Evolutionary conservation across 1,140 invertebrate genomes (phyloP).

Genomic region (Araneus ventricosus): DNA sequence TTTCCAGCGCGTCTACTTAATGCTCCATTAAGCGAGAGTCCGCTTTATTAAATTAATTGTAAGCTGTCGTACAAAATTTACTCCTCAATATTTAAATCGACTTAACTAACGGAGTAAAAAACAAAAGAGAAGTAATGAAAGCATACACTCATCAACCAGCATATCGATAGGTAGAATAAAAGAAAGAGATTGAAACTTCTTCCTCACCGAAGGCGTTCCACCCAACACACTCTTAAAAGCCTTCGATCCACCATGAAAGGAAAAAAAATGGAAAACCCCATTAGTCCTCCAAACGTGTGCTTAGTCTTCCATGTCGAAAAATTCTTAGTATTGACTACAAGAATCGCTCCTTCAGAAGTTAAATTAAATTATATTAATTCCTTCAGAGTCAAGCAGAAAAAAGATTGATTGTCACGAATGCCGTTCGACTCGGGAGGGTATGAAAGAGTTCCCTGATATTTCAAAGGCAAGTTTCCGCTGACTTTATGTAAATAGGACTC

Average conservation of each 20-base stretch:
- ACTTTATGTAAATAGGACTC: slow-evolving; percentile 22
- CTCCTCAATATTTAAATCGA: no score
- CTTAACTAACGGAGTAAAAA: no score
- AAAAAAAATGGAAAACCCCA: background rate
- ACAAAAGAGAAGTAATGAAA: background rate
- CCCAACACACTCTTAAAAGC: background rate
- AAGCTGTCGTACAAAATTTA: no score
- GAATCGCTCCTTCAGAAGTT: background rate
- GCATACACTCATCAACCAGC: background rate
- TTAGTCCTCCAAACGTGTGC: background rate
- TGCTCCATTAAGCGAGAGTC: no score
- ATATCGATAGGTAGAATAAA: no score
- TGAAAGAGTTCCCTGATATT: background rate
- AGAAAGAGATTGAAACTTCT: background rate
- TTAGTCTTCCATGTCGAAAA: slow-evolving; percentile 14
- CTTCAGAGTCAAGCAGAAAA: background rate
- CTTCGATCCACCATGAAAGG: background rate
- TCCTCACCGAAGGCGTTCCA: background rate
- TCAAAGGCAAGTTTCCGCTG: no score
- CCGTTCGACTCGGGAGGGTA: background rate
- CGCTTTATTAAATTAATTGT: no score
- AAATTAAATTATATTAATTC: slow-evolving; percentile 12
- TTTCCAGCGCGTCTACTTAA: no score
- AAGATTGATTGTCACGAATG: background rate
- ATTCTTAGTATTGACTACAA: background rate